These are phyloP conservation scores for Neopipo cinnamomea DNA, from an alignment of 2,113 vertebrate species.

Conservation along the genomic window DNA sequence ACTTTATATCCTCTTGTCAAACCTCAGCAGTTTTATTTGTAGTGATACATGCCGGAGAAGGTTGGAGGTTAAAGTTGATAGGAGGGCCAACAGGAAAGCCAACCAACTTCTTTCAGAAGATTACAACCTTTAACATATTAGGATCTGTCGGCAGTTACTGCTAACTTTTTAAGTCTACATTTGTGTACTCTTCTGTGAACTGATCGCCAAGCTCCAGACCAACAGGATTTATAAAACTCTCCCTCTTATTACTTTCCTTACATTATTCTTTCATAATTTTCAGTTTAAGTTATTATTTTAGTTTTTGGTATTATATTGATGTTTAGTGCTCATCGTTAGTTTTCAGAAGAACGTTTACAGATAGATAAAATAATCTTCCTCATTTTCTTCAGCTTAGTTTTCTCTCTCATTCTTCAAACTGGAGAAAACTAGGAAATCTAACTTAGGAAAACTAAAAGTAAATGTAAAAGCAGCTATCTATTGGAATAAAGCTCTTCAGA, in stretches of 20 bases:
- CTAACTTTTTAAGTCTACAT: conserved; percentile 65
- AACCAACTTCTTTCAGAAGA: conserved; percentile 83
- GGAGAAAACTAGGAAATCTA: background rate
- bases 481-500: background rate
- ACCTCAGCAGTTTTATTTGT: conserved; percentile 82
- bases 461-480: background rate
- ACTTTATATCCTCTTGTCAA: conserved; percentile 83
- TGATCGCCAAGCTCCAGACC: conserved; percentile 77
- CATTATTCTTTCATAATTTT: conserved; percentile 59
- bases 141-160: conserved; percentile 79
- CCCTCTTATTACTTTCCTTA: conserved; percentile 56
- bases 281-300: conserved; percentile 72
- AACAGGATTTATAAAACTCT: conserved; percentile 61
- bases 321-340: background rate
- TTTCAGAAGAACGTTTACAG: background rate
- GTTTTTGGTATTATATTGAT: conserved; percentile 62
- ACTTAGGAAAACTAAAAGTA: background rate
- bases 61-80: conserved; percentile 95
- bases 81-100: conserved; percentile 86
- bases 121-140: conserved; percentile 83
- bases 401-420: background rate
- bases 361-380: background rate
- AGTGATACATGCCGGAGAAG: conserved; percentile 85
- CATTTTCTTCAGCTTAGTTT: background rate
- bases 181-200: conserved; percentile 70